These are phyloP conservation scores for Pachyramphus minor DNA, from an alignment of 2,113 vertebrate species.

Conservation along the genomic window DNA sequence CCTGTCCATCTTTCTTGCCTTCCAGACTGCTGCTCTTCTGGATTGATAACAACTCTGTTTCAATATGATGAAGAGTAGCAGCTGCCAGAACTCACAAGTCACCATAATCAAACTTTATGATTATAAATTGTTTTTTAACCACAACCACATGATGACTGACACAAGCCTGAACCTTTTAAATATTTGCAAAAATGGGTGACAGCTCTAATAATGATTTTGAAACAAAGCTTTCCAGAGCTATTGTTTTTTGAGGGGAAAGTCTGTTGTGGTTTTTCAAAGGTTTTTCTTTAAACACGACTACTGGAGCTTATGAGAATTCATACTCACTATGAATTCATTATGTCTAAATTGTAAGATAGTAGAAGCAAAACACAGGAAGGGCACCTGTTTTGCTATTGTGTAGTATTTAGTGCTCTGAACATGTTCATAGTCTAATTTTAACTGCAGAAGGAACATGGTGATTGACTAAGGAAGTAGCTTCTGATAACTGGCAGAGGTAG, in stretches of 20 bases:
- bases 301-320: neutral
- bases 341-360: accelerated
- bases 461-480: neutral
- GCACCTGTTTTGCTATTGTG: neutral
- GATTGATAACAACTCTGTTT: neutral
- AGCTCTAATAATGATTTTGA: neutral
- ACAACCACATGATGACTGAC: too few relatives aligned
- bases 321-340: neutral
- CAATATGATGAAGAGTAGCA: neutral
- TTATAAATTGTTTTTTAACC: neutral
- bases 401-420: neutral
- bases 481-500: neutral
- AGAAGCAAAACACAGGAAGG: neutral
- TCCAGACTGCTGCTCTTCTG: neutral
- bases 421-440: neutral
- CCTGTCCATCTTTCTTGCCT: neutral
- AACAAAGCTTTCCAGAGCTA: neutral
- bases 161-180: neutral
- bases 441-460: neutral
- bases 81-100: neutral
- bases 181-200: neutral
- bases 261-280: accelerated
- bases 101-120: neutral
- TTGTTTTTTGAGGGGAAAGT: accelerated
- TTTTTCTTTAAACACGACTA: neutral